Evolutionary conservation across 30 jellyfish, hydroid and myxozoan species (phyloP).

Genomic region (Haliclystus octoradiatus): DNA sequence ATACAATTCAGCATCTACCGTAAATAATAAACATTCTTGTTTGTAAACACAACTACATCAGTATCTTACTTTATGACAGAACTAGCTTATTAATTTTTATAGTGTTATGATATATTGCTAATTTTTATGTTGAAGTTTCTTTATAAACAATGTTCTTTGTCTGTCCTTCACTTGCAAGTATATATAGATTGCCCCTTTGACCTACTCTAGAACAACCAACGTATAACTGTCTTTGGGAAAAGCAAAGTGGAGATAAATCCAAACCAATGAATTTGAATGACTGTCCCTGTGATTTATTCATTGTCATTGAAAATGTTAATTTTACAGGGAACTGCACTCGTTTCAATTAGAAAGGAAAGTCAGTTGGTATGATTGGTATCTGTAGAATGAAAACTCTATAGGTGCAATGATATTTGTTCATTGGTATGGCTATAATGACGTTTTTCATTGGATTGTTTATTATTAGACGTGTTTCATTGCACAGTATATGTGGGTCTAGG

Average conservation of each 20-base stretch:
- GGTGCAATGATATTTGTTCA: slow-evolving; percentile 6
- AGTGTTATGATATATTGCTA: too few species aligned
- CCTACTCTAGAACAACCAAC: slow-evolving; percentile 24
- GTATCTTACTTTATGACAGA: too few species aligned
- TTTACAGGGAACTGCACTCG: slow-evolving; percentile 14
- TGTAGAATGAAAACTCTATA: slow-evolving; percentile 21
- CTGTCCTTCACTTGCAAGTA: neutral
- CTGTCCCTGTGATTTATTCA: slow-evolving; percentile 32
- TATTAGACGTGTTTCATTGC: slow-evolving; percentile 25
- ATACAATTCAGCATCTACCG: too few species aligned
- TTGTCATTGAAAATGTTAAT: slow-evolving; percentile 24
- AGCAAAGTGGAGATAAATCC: neutral
- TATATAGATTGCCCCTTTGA: neutral
- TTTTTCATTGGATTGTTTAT: slow-evolving; percentile 1
- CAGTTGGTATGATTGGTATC: slow-evolving; percentile 29
- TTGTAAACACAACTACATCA: too few species aligned
- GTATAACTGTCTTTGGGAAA: slow-evolving; percentile 22
- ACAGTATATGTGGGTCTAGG: slow-evolving; percentile 28
- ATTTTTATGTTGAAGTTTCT: too few species aligned
- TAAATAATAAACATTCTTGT: too few species aligned
- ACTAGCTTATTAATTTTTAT: too few species aligned
- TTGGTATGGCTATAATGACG: slow-evolving; percentile 15
- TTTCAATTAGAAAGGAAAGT: slow-evolving; percentile 15
- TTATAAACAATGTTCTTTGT: neutral
- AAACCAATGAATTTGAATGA: slow-evolving; percentile 1